Base-by-base conservation (phyloP, 2,888 invertebrate species). In the Drosophila helvetica region DNA sequence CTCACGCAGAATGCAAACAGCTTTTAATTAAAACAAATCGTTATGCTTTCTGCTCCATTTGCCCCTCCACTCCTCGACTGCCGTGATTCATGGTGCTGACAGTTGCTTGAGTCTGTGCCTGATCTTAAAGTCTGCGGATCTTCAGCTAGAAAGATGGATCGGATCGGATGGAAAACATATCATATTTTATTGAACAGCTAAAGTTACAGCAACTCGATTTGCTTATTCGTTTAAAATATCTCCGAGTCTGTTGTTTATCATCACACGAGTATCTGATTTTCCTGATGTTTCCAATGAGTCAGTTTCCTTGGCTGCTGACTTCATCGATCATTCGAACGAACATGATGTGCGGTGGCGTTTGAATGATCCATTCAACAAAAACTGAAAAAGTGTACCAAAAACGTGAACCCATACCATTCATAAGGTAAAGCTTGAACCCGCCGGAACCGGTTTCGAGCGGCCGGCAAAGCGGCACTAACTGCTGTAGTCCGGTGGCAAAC, bases 11-110 rank as follows among this genome's bases (percentile, higher is more conserved):
- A 75, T 77, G 76, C 80, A 82, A 88, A 86, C 69, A 72, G 64
- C 50, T 83, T 83, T 83, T 78, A 86, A 82, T 84, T 83, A 76
- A 85, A 82, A 74, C 66, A 79, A 81, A 81, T 79, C 69, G 82
- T 64, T 77, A 60, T 73, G 70, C 70, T 73, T 22, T 22, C 22
- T 71, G 72, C 69, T 66, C 67, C 63, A 78, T 78, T 83, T 69
- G 46, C 30, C 42, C 38, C 54, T 50, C 52, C 17, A 15, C 18
- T 6, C 33, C 9, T 3, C 53, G 2, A 25, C 12, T 12, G n/a
- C 25, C 25, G 18, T 69, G 62, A 43, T 70, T 70, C 47, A 30
- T 18, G 22, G 22, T 71, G 56, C 58, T 27, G 50, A 50, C 58
- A 50, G 50, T 45, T 66, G 8, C 8, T 0, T n/a, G n/a, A 25